A percentile compares a stretch with the other conserved stretches of the same genome.
Conservation (phyloP, 2,113 vertebrate species). For the Ceyx margarethae region DNA sequence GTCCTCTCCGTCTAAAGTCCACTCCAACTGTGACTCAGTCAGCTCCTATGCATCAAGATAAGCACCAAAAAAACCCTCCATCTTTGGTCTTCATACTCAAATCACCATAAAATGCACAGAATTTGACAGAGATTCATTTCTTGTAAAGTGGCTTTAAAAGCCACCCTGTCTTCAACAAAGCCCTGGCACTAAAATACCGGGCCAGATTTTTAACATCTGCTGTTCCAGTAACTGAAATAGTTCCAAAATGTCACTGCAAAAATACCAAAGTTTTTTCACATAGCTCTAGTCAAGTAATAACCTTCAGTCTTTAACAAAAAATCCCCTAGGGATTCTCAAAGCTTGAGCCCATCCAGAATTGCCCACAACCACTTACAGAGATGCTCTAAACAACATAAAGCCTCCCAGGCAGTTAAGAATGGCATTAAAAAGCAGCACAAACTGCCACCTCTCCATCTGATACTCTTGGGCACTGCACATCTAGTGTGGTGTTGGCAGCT, state of each 20-base stretch:
- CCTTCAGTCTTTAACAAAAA: not conserved
- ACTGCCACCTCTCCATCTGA: not conserved
- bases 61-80: not conserved
- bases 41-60: not conserved
- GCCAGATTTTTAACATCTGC: not conserved
- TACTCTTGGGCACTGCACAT: not conserved
- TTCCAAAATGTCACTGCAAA: not conserved
- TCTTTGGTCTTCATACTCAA: not conserved
- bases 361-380: not conserved
- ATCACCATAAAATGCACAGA: not conserved
- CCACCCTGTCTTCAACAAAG: not conserved
- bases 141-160: not conserved
- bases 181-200: not conserved
- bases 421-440: not conserved
- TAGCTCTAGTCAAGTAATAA: not conserved
- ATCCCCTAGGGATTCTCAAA: not conserved
- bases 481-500: not conserved
- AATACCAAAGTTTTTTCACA: not conserved
- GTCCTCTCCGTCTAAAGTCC: not conserved
- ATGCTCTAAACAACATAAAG: not conserved
- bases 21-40: not conserved
- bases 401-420: not conserved
- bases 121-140: not conserved
- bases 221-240: not conserved
- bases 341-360: not conserved